phyloP scores from a whole-genome alignment of 1,140 invertebrate species.

The Atta texana region DNA sequence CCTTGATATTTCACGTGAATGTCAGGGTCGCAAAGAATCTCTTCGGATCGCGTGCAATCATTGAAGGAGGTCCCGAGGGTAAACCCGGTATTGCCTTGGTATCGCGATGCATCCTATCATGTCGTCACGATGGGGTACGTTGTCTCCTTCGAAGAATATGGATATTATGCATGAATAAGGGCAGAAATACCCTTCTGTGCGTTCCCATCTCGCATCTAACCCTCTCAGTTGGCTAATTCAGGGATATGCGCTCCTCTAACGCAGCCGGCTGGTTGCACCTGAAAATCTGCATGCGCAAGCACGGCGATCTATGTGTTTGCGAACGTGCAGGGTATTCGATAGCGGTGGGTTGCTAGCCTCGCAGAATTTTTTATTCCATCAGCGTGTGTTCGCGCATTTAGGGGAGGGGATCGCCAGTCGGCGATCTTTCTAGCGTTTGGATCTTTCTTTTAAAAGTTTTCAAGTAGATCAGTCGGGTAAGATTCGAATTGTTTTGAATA shows the following conservation, averaged over 20 bases:
- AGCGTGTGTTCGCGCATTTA: conserved; percentile 34
- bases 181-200: conserved; percentile 55
- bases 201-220: background rate
- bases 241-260: conserved; percentile 27
- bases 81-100: conserved; percentile 73
- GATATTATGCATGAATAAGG: conserved; percentile 81
- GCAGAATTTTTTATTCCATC: conserved; percentile 73
- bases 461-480: background rate
- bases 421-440: background rate
- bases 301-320: conserved; percentile 72
- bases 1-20: background rate
- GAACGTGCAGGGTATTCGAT: conserved; percentile 68
- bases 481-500: background rate
- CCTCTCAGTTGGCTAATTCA: conserved; percentile 63
- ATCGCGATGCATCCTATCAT: conserved; percentile 57
- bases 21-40: background rate
- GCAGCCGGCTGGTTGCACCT: conserved; percentile 47
- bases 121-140: conserved; percentile 77
- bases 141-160: conserved; percentile 81
- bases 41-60: conserved; percentile 33
- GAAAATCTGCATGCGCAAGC: conserved; percentile 73
- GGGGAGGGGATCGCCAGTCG: background rate
- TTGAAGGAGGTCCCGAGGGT: conserved; percentile 73
- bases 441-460: background rate
- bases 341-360: conserved; percentile 46